Conservation (phyloP, 2,797 vertebrate genomes). For the Gymnothorax reevesii region DNA sequence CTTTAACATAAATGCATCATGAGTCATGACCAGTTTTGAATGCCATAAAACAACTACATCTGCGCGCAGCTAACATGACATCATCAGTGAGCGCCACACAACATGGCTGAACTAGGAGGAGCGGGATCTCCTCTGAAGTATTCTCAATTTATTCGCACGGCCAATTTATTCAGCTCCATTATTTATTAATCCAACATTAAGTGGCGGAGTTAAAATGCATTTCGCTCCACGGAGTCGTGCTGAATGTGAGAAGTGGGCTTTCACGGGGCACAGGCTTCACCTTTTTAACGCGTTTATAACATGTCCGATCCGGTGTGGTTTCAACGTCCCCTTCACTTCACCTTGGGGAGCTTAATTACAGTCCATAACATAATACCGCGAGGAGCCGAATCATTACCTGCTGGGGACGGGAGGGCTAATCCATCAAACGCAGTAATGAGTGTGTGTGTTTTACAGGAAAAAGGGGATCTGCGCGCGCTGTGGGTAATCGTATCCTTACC, state of each 20-base stretch:
- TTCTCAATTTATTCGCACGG: not conserved
- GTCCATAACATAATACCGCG: conserved; percentile 63
- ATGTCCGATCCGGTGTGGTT: conserved; percentile 72
- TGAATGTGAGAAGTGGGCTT: conserved; percentile 69
- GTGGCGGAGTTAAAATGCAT: conserved; percentile 40
- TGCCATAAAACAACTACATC: not conserved
- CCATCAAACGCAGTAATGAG: conserved; percentile 65
- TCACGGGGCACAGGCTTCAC: conserved; percentile 50
- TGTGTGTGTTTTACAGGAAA: conserved; percentile 73
- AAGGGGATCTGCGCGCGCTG: conserved; percentile 70
- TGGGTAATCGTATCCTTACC: conserved; percentile 74
- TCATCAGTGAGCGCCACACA: not conserved
- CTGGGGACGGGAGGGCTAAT: conserved; percentile 54
- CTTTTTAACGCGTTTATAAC: conserved; percentile 72
- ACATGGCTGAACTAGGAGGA: not conserved
- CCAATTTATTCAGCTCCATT: not conserved
- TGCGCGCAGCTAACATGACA: not conserved
- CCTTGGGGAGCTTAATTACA: conserved; percentile 78
- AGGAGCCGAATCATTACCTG: conserved; percentile 68
- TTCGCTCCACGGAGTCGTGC: conserved; percentile 45
- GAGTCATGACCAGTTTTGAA: not conserved
- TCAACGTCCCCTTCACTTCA: conserved; percentile 74
- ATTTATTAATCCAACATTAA: conserved; percentile 1
- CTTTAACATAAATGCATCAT: not conserved
- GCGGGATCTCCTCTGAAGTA: not conserved